Percentiles rank a stretch among this genome's conserved stretches.
phyloP scores from a whole-genome alignment of 2,797 vertebrate genomes.

The Sebastes itinus region DNA sequence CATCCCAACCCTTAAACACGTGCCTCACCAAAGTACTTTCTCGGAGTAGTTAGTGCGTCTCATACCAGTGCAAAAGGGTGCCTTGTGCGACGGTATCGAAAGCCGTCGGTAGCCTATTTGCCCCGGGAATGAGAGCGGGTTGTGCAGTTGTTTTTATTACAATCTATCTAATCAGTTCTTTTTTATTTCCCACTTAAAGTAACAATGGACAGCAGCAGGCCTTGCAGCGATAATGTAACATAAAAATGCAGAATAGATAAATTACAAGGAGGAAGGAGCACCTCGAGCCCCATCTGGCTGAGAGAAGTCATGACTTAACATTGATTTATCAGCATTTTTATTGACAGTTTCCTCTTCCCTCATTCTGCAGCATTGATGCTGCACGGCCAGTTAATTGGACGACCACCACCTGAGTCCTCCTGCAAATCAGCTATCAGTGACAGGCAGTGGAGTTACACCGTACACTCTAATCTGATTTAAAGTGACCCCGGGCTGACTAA shows the following conservation, averaged over 20 bases:
- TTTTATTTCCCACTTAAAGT: conserved; percentile 10
- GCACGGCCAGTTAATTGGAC: conserved; percentile 46
- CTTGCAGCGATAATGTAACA: conserved; percentile 16
- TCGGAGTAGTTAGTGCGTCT: too few species aligned
- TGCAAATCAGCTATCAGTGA: conserved; percentile 52
- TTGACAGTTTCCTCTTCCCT: conserved; percentile 52
- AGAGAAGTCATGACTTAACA: conserved; percentile 17
- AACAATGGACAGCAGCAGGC: conserved; percentile 12
- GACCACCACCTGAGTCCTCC: conserved; percentile 67
- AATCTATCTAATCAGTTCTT: neutral
- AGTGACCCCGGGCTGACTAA: neutral
- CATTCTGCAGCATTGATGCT: conserved; percentile 20
- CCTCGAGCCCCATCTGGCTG: conserved; percentile 49
- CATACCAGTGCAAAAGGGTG: too few species aligned
- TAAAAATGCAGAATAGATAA: conserved; percentile 38
- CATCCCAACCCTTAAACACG: too few species aligned
- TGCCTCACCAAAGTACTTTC: too few species aligned
- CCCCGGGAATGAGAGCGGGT: too few species aligned
- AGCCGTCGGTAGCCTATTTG: too few species aligned
- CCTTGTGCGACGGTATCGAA: too few species aligned
- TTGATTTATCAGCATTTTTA: conserved; percentile 68
- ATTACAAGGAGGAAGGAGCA: neutral
- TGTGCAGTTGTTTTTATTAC: neutral
- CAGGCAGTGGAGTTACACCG: conserved; percentile 7
- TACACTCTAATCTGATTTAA: conserved; percentile 21